Base-by-base conservation (phyloP, 2,888 invertebrate genomes). In the Euclidia mi region DNA sequence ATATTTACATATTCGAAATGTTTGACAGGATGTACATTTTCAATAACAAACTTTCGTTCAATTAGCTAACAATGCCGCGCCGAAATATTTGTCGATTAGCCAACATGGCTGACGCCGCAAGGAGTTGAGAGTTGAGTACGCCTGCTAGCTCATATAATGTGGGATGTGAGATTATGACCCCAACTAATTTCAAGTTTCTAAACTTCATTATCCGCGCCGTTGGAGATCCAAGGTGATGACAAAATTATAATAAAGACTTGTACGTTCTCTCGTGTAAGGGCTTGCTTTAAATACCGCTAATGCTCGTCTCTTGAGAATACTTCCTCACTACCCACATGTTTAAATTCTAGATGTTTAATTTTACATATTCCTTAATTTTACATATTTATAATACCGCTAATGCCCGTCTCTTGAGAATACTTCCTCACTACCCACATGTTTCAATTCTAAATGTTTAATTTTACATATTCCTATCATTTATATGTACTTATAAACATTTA, bases 171-270 rank as follows among this genome's bases (percentile, higher is more conserved):
- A 88, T 88, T 88, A 86, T 88, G 83, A 86, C 85, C 85, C 78
- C 78, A 87, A 87, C 89, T 90, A 91, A 91, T 91, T 89, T 81
- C 87, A 91, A 91, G 91, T 91, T 91, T 86, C 84, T 79, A 83
- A 91, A 91, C 90, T 91, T 90, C 86, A 89, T 91, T 90, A 90
- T 82, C 76, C 90, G 89, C 90, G 57, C 85, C 84, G 88, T 84
- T 88, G 89, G 83, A 88, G 86, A 88, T 87, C 82, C 82, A 85
- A 87, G 84, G 85, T 82, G 85, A 85, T 83, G 84, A 86, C 87
- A 85, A 87, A 86, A 87, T 87, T 85, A 85, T 82, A 84, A 83
- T 82, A 85, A 85, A 80, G 81, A 77, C 77, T 71, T 78, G 53
- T 60, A 46, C 40, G 20, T 52, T 29, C 46, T 64, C 53, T 47